These are phyloP conservation scores for Falco concolor DNA, from an alignment of 2,797 vertebrate species.

Conservation along the genomic window DNA sequence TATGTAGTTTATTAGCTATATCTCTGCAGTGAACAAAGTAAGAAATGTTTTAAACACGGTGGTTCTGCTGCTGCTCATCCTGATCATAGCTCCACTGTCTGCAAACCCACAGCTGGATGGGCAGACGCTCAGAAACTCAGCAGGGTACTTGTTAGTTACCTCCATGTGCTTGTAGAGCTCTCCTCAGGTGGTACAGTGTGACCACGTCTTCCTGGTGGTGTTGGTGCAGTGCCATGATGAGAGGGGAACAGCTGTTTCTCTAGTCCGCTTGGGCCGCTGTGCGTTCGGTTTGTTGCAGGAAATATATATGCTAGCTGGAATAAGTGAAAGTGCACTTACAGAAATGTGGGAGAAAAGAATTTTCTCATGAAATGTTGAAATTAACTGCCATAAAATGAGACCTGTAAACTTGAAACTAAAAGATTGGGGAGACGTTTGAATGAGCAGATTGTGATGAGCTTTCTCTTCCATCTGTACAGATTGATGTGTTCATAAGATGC, in stretches of 20 bases:
- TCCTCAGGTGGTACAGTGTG: not conserved
- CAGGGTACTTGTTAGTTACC: not conserved
- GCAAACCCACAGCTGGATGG: not conserved
- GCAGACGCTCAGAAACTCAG: not conserved
- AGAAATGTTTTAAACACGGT: not conserved
- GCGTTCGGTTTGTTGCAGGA: not conserved
- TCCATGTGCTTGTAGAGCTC: not conserved
- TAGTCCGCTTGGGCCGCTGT: not conserved
- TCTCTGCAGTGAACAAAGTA: not conserved
- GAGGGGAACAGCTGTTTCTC: not conserved
- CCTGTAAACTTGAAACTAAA: not conserved
- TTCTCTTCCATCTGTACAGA: not conserved
- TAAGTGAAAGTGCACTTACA: not conserved
- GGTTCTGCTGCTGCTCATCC: not conserved
- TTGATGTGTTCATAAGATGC: not conserved
- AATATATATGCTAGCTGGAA: not conserved
- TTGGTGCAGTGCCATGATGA: not conserved
- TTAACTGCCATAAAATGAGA: not conserved
- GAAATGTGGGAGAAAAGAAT: not conserved
- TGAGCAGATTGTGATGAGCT: not conserved
- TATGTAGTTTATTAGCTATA: not conserved
- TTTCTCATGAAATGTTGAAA: not conserved
- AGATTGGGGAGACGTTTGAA: not conserved
- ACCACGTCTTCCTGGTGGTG: accelerated
- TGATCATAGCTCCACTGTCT: not conserved